phyloP scores from a whole-genome alignment of 2,888 invertebrate genomes.

The Ernsta delagoae region DNA sequence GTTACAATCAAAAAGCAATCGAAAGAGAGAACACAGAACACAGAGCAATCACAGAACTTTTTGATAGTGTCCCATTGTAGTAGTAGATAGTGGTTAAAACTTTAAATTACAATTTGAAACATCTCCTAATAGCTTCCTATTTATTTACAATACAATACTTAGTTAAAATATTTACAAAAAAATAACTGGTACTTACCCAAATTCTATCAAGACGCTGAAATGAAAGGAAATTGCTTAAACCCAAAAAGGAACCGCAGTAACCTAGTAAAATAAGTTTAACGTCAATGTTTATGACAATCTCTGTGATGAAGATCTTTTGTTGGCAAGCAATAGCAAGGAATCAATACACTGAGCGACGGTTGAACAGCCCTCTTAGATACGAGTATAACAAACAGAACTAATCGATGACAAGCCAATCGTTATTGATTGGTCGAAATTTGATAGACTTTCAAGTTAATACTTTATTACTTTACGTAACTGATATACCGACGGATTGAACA shows the following conservation, averaged over 20 bases:
- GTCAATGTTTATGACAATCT: slow-evolving; percentile 2
- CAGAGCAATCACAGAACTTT: too few relatives aligned
- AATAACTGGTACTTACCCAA: not conserved
- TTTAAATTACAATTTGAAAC: too few relatives aligned
- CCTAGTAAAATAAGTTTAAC: not conserved
- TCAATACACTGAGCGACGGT: slow-evolving; percentile 1
- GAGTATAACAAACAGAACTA: slow-evolving; percentile 1
- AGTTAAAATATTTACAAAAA: too few relatives aligned
- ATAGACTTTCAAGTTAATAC: not conserved
- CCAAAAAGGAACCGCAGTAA: not conserved
- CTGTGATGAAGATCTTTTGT: not conserved
- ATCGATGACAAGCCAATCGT: not conserved
- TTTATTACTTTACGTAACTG: not conserved
- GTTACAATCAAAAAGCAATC: too few relatives aligned
- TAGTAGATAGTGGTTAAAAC: too few relatives aligned
- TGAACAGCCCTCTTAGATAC: not conserved
- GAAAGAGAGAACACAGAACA: too few relatives aligned
- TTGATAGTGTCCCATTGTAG: too few relatives aligned
- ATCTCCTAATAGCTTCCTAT: too few relatives aligned
- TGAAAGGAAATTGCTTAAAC: not conserved
- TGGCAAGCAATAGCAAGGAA: slow-evolving; percentile 5
- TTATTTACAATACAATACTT: too few relatives aligned
- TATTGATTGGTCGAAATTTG: not conserved
- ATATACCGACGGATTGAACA: not conserved
- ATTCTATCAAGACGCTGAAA: not conserved